Evolutionary conservation across 2,888 invertebrate species (phyloP), one percentile per base, ranked within the genome.

Genomic region (Apodemia mormo): DNA sequence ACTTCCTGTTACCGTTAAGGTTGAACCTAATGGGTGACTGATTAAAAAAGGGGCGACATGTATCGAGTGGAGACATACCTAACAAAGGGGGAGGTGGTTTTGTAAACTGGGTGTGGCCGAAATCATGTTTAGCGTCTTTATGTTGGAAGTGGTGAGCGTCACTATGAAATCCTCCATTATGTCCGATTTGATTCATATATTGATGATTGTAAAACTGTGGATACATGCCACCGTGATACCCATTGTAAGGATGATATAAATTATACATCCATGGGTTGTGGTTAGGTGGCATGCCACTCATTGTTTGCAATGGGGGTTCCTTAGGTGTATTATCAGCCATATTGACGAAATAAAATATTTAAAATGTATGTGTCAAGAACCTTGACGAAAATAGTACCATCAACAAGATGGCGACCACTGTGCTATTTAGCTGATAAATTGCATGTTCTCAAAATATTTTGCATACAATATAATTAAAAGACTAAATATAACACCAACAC

Each of bases 11-110:
- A 71, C 83, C 88, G 75, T 91, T 92, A 4, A 93, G 81, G 82
- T 94, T 93, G 79, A 94, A 93, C 75, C 93, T 85, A 73, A 94
- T 93, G 7, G 93, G 93, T 37, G 86, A 77, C 79, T 93, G 93
- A 73, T 89, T 89, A 74, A 88, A 88, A 80, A 87, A 92, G 9
- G 91, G 90, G 56, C 91, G 89, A 81, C 79, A 90, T 49, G 86
- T 82, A 76, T 90, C 91, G 66, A 88, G 81, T 64, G 93, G 92
- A 40, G 92, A 89, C 89, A 91, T 89, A 75, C 93, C 92, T 74
- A 93, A 81, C 75, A 93, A 81, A 72, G 91, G 89, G 61, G 88
- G 88, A 54, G 87, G 88, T 22, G 90, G 90, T 75, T 87, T 88
- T 14, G 85, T 81, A 79, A 87, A 90, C 73, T 84, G 88, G 67